Percentiles rank a stretch among this genome's conserved stretches.
Conservation (phyloP, 1,140 invertebrate species). For the Radopholus similis region DNA sequence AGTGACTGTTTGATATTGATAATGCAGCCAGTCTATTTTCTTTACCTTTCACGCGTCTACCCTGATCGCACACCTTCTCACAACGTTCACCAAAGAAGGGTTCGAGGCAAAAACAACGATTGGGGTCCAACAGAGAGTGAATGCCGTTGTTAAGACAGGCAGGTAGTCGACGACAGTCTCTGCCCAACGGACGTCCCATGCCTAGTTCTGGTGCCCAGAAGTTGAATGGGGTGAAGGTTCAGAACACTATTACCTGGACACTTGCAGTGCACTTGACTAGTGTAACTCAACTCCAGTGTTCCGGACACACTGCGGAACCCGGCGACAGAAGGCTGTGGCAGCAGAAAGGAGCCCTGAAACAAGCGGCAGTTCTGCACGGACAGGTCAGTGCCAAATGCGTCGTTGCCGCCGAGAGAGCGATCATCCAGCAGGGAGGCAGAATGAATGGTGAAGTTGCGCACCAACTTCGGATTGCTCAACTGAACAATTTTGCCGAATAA, state of each 20-base stretch:
- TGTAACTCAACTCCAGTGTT: slow-evolving; percentile 26
- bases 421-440: neutral
- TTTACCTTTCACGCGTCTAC: slow-evolving; percentile 37
- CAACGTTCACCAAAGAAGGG: slow-evolving; percentile 59
- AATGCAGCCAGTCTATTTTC: neutral
- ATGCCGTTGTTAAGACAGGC: slow-evolving; percentile 51
- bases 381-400: too few relatives aligned
- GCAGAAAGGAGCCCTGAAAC: slow-evolving; percentile 21
- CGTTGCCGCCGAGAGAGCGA: too few relatives aligned
- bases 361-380: neutral
- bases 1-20: slow-evolving; percentile 9
- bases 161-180: slow-evolving; percentile 51
- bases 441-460: slow-evolving; percentile 2
- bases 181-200: slow-evolving; percentile 35
- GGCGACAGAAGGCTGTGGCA: slow-evolving; percentile 27
- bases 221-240: slow-evolving; percentile 17
- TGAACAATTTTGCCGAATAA: neutral
- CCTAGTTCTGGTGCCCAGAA: slow-evolving; percentile 29
- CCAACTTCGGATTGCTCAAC: slow-evolving; percentile 1
- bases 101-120: slow-evolving; percentile 45
- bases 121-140: slow-evolving; percentile 32
- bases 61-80: slow-evolving; percentile 58
- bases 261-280: slow-evolving; percentile 34
- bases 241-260: slow-evolving; percentile 39
- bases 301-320: slow-evolving; percentile 11